These are phyloP conservation scores for Petrocephalus microphthalmus DNA, from an alignment of 2,113 vertebrate genomes.

Conservation along the genomic window DNA sequence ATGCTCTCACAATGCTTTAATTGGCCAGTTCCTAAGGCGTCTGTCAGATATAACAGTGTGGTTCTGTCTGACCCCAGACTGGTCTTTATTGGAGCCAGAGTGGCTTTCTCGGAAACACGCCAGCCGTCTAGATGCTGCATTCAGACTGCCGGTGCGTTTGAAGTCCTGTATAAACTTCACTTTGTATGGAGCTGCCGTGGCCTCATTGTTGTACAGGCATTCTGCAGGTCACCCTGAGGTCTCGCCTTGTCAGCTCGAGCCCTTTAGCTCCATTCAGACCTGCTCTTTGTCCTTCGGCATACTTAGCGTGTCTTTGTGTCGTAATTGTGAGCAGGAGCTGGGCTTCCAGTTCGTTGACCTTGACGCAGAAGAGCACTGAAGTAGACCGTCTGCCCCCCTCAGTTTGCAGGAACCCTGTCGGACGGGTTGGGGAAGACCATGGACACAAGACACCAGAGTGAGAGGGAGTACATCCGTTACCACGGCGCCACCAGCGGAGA, in stretches of 20 bases:
- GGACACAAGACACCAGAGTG: slow-evolving; percentile 90
- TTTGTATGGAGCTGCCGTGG: background rate
- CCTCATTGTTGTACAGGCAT: background rate
- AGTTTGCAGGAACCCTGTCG: slow-evolving; percentile 92
- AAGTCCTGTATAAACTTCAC: background rate
- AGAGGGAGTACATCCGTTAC: slow-evolving; percentile 92
- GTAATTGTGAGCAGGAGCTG: background rate
- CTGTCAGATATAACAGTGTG: background rate
- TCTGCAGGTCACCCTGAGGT: background rate
- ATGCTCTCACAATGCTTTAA: background rate
- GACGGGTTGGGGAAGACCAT: slow-evolving; percentile 95
- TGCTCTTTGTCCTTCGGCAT: background rate
- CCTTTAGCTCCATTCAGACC: background rate
- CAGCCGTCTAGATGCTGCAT: background rate
- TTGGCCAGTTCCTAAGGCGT: background rate
- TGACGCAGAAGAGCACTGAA: background rate
- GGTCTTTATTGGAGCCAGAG: background rate
- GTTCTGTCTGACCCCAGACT: background rate
- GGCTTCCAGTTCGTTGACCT: background rate
- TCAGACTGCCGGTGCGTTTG: background rate
- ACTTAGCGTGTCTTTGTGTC: background rate
- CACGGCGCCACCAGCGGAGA: slow-evolving; percentile 93
- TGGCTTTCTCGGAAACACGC: background rate
- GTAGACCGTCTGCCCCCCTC: slow-evolving; percentile 13
- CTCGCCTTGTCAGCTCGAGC: background rate